Evolutionary conservation across 2,888 invertebrate species (phyloP).

Genomic region (Melikaiella ostensackeni): DNA sequence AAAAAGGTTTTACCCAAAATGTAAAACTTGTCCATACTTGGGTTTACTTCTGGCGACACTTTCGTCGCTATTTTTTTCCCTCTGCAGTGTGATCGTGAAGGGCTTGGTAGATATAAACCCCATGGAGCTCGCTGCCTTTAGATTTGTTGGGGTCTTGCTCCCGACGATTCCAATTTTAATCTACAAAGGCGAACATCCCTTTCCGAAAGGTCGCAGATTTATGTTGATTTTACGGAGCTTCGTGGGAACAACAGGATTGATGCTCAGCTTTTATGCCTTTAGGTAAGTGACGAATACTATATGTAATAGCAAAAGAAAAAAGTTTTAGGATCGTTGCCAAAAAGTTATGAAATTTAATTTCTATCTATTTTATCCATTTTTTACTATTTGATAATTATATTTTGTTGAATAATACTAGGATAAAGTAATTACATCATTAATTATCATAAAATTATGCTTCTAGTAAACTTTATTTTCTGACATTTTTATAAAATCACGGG

Average conservation of each 20-base stretch:
- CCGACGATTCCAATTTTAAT: conserved; percentile 92
- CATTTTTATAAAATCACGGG: no score
- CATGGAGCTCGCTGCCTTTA: conserved; percentile 91
- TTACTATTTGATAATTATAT: no score
- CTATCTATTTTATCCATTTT: no score
- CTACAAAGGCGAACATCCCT: conserved; percentile 87
- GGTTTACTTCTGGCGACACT: conserved; percentile 90
- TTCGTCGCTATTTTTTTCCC: conserved; percentile 93
- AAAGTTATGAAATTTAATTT: no score
- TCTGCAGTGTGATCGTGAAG: conserved; percentile 95
- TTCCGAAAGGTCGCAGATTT: conserved; percentile 88
- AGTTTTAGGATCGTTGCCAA: no score
- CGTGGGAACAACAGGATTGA: conserved; percentile 91
- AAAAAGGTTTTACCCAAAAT: conserved; percentile 75
- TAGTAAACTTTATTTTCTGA: no score
- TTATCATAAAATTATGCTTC: no score
- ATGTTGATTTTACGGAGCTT: conserved; percentile 89
- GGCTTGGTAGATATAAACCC: conserved; percentile 91
- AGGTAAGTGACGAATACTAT: conserved; percentile 9
- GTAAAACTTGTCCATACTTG: conserved; percentile 84
- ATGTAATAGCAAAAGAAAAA: neutral
- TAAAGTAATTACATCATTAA: no score
- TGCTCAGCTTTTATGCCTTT: conserved; percentile 95
- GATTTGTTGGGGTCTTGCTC: conserved; percentile 91
- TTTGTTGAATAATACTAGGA: no score